Evolutionary conservation across 53 echinoderm and acorn worm species (phyloP).

Genomic region (Antedon mediterranea): DNA sequence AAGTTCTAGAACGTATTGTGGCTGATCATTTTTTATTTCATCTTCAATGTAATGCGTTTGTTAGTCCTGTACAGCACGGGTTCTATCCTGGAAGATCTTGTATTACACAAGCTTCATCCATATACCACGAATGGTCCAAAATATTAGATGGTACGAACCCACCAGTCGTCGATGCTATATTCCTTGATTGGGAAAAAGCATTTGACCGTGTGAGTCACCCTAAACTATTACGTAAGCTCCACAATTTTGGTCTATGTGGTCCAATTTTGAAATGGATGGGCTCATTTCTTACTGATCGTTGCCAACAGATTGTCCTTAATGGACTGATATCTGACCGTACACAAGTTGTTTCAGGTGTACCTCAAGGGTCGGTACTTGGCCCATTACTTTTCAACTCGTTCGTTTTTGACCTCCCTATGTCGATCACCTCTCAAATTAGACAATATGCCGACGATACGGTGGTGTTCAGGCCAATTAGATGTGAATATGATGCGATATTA

Average conservation of each 20-base stretch:
- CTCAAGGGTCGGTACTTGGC: constrained; percentile 14
- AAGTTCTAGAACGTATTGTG: no score
- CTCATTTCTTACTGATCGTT: constrained; percentile 6
- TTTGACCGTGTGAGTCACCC: constrained; percentile 1
- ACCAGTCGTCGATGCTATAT: no score
- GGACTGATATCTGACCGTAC: background rate
- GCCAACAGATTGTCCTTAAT: constrained; percentile 8
- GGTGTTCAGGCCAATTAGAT: no score
- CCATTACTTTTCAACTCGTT: constrained; percentile 9
- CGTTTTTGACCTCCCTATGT: constrained; percentile 5
- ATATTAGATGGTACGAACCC: no score
- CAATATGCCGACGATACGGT: background rate
- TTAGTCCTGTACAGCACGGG: no score
- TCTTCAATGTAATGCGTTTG: constrained; percentile 8
- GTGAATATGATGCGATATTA: no score
- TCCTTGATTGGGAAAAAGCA: no score
- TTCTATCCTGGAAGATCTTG: no score
- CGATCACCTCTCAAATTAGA: background rate
- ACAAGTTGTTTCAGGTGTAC: background rate
- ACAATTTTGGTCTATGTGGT: no score
- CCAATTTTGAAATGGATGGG: constrained; percentile 20
- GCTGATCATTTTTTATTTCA: constrained; percentile 1
- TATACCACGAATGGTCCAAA: no score
- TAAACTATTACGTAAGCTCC: no score
- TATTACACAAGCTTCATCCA: no score